Percentiles rank a stretch among this genome's conserved stretches.
These are phyloP conservation scores for Brachyhypopomus gauderio DNA, from an alignment of 2,113 vertebrate genomes.

Conservation along the genomic window DNA sequence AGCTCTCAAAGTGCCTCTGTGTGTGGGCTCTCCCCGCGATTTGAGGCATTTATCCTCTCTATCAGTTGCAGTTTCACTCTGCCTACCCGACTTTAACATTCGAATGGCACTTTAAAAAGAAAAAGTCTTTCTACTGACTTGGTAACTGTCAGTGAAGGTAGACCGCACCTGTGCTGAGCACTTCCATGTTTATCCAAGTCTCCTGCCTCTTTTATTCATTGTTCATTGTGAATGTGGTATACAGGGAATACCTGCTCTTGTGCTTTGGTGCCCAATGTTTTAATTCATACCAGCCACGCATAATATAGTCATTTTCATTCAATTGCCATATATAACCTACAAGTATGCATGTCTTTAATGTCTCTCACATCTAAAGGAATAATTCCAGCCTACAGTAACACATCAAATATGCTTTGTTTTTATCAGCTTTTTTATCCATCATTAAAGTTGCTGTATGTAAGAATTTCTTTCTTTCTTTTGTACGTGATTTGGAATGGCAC, in stretches of 20 bases:
- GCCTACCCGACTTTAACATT: background rate
- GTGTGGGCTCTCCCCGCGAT: constrained; percentile 3
- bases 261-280: too few relatives aligned
- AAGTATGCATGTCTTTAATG: background rate
- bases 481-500: constrained; percentile 1
- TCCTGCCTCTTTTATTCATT: background rate
- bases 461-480: background rate
- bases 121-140: background rate
- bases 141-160: background rate
- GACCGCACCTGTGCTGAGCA: background rate
- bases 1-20: constrained; percentile 10
- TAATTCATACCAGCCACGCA: background rate
- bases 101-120: background rate
- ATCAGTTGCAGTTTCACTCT: background rate
- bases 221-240: background rate
- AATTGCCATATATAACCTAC: background rate
- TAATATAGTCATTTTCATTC: background rate
- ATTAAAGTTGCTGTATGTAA: constrained; percentile 15
- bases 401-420: constrained; percentile 9
- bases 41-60: background rate
- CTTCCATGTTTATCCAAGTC: background rate
- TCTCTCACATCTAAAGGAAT: background rate
- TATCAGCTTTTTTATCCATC: background rate
- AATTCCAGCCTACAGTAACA: background rate
- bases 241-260: too few relatives aligned